phyloP scores from a whole-genome alignment of 2,888 invertebrate genomes.

The Drepana falcataria region DNA sequence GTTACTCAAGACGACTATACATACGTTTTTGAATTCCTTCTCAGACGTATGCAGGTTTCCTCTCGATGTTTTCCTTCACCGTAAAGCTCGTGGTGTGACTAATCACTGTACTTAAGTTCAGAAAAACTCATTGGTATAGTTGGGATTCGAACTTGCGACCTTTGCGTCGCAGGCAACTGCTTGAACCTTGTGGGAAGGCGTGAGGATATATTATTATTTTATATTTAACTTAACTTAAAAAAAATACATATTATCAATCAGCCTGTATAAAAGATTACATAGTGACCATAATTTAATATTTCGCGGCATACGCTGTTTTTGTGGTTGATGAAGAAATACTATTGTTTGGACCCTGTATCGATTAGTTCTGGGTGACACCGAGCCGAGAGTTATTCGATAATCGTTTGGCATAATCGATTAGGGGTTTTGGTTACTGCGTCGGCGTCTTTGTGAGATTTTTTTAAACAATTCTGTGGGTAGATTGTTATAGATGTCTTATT shows the following conservation, averaged over 20 bases:
- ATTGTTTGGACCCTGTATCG: constrained; percentile 56
- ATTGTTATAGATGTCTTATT: too few relatives aligned
- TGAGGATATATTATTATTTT: too few relatives aligned
- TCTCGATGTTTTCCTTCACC: too few relatives aligned
- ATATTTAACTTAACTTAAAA: neutral
- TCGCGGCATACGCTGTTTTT: constrained; percentile 60
- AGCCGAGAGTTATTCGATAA: constrained; percentile 53
- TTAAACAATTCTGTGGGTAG: neutral
- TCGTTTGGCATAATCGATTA: constrained; percentile 73
- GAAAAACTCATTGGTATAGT: too few relatives aligned
- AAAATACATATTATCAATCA: constrained; percentile 17
- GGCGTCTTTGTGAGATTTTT: constrained; percentile 54
- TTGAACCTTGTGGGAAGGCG: too few relatives aligned
- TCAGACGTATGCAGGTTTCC: too few relatives aligned
- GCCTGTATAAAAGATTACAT: constrained; percentile 42
- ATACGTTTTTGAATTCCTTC: too few relatives aligned
- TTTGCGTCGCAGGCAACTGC: too few relatives aligned
- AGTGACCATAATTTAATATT: constrained; percentile 64
- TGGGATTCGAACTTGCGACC: too few relatives aligned
- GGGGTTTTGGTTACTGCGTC: constrained; percentile 49
- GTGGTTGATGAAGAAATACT: constrained; percentile 72
- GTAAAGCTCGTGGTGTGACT: too few relatives aligned
- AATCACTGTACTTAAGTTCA: too few relatives aligned
- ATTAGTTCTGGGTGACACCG: constrained; percentile 70
- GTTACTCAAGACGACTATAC: too few relatives aligned